phyloP scores from a whole-genome alignment of 2,888 invertebrate species.

The Pseudococcus viburni region DNA sequence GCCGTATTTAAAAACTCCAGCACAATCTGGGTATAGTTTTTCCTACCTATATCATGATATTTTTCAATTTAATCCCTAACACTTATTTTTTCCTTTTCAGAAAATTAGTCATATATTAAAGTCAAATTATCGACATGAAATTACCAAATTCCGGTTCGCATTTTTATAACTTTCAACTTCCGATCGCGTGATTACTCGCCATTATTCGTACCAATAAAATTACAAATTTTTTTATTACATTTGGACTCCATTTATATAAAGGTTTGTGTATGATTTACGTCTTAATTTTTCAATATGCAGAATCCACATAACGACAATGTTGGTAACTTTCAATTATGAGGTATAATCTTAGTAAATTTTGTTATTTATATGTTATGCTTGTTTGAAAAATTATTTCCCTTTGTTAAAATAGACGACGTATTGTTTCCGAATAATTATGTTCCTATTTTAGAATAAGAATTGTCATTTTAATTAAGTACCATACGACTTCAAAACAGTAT shows the following conservation, averaged over 20 bases:
- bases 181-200: background rate
- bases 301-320: background rate
- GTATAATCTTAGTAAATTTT: background rate
- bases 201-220: background rate
- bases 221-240: background rate
- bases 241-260: background rate
- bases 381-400: background rate
- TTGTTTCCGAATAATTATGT: slow-evolving; percentile 28
- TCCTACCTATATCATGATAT: background rate
- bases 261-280: background rate
- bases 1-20: slow-evolving; percentile 16
- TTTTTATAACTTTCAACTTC: slow-evolving; percentile 11
- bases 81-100: background rate
- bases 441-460: slow-evolving; percentile 50
- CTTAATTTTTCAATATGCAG: background rate
- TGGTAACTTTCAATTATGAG: background rate
- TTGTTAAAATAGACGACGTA: background rate
- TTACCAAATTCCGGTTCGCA: background rate
- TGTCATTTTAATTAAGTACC: slow-evolving; percentile 21
- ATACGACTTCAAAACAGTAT: slow-evolving; percentile 45
- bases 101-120: slow-evolving; percentile 38
- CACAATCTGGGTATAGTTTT: background rate
- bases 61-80: background rate
- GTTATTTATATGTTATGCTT: background rate
- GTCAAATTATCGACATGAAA: background rate